Base-by-base conservation (phyloP, 2,888 invertebrate genomes). In the Xestia xanthographa region DNA sequence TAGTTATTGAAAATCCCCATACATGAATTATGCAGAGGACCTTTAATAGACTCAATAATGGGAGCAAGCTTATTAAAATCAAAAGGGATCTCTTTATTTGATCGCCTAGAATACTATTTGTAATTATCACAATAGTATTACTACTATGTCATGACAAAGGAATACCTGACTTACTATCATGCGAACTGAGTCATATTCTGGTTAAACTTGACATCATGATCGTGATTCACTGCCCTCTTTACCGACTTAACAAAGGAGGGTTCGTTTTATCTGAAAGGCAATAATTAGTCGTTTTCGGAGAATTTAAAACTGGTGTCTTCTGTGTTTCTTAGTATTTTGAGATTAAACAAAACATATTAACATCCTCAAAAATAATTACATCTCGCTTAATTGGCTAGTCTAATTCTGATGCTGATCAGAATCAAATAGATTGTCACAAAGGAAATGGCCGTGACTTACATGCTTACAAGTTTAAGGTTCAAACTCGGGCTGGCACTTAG, bases 201-300 rank as follows among this genome's bases (percentile, higher is more conserved):
- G 26, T 63, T 58, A 83, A 75, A 79, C 83, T 79, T 75, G 75
- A 72, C 82, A 69, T 83, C 71, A 75, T 62, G 5, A 34, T 12
- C 29, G 41, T 82, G 80, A 82, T 53, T 82, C 82, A 82, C 50
- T 58, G 34, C 26, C 22, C 29, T 48, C n/a, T 12, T n/a, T 11
- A 45, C 22, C 3, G 26, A 45, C 26, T 26, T 26, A 60, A 82
- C 83, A 83, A 83, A 82, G 83, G 80, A 62, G 45, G 53, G 0
- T 29, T 2, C 45, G 17, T 26, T 63, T 58, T 22, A 63, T 75
- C 22, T 62, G 5, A 48, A 69, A 43, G 6, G 5, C 5, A 56
- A 53, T 68, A 34, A 65, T 76, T 63, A 43, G 9, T 69, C 8
- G 34, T 41, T 69, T 83, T 72, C 79, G 29, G 29, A 72, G 79